Conservation (phyloP, 2,113 vertebrate genomes). For the Ciconia boyciana region DNA sequence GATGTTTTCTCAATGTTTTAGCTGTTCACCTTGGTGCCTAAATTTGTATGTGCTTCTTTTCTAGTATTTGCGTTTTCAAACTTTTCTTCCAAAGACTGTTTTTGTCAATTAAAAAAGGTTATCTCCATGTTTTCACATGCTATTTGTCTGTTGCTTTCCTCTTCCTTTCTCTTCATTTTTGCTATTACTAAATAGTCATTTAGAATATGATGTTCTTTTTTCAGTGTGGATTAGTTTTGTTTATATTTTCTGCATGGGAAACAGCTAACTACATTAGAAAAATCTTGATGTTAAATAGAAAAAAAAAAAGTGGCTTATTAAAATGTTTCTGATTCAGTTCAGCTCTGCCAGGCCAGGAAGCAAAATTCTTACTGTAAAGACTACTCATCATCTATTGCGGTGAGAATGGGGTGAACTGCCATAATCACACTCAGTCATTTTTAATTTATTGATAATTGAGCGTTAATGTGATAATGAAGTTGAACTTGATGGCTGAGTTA, state of each 20-base stretch:
- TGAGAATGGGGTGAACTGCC: neutral
- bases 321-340: neutral
- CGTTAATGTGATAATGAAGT: neutral
- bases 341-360: neutral
- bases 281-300: neutral
- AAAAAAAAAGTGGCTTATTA: fast-evolving
- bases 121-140: neutral
- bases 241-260: neutral
- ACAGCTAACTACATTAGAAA: neutral
- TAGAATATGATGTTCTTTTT: neutral
- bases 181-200: neutral
- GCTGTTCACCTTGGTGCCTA: neutral
- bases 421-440: neutral
- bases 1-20: neutral
- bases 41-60: neutral
- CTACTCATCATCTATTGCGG: neutral
- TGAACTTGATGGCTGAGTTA: neutral
- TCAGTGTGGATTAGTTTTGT: neutral
- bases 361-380: neutral
- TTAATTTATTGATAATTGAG: neutral
- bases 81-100: neutral
- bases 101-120: neutral
- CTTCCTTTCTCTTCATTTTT: neutral
- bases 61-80: neutral
- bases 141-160: neutral